Evolutionary conservation across 2,113 vertebrate genomes (phyloP).

Genomic region (Delphinapterus leucas): DNA sequence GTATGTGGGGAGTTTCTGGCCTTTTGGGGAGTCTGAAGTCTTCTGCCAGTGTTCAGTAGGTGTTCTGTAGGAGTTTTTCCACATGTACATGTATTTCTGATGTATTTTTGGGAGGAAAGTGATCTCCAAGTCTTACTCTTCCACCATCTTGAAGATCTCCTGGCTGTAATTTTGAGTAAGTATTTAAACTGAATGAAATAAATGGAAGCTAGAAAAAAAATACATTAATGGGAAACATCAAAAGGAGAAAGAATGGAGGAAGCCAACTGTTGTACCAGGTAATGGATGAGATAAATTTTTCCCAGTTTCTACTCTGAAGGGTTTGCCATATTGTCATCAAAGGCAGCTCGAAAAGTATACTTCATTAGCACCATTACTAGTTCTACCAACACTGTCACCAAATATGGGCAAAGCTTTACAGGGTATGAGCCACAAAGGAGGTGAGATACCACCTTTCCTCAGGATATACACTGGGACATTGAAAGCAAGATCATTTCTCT

Average conservation of each 20-base stretch:
- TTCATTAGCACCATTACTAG: neutral
- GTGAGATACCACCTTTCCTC: neutral
- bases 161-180: neutral
- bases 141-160: no score
- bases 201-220: neutral
- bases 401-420: neutral
- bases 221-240: neutral
- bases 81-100: no score
- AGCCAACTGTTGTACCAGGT: neutral
- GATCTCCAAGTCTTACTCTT: no score
- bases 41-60: no score
- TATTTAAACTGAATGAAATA: neutral
- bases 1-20: no score
- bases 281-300: neutral
- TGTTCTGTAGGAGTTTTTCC: no score
- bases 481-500: neutral
- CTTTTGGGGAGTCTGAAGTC: no score
- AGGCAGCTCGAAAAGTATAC: neutral
- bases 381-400: neutral
- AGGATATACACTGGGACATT: neutral
- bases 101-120: no score
- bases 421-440: fast-evolving
- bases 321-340: neutral
- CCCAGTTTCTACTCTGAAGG: neutral
- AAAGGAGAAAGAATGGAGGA: neutral